Percentiles rank a stretch among this genome's conserved stretches.
phyloP scores from a whole-genome alignment of 2,888 invertebrate species.

The Hipparchia sbordonii region DNA sequence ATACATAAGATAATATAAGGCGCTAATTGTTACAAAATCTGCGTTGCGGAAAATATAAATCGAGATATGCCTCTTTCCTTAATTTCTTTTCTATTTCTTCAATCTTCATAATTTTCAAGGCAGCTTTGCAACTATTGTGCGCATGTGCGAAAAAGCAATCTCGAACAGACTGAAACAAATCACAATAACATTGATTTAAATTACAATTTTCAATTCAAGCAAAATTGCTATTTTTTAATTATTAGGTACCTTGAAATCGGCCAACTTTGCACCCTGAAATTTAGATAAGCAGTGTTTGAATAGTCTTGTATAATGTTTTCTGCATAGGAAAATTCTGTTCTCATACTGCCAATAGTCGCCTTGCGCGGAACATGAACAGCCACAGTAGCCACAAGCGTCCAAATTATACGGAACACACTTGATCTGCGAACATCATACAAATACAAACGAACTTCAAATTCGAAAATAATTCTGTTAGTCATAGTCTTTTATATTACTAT shows the following conservation, averaged over 20 bases:
- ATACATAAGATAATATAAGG: neutral
- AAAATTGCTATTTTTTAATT: neutral
- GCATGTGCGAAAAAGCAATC: slow-evolving; percentile 79
- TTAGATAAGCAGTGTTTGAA: slow-evolving; percentile 71
- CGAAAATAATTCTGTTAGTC: no score
- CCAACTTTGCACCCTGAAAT: slow-evolving; percentile 69
- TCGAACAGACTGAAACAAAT: slow-evolving; percentile 66
- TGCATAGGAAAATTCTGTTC: slow-evolving; percentile 72
- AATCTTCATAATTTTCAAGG: slow-evolving; percentile 75
- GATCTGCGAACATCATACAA: slow-evolving; percentile 53
- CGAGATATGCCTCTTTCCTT: slow-evolving; percentile 75
- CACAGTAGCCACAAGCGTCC: slow-evolving; percentile 71
- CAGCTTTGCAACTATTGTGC: slow-evolving; percentile 77
- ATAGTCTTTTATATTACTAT: no score
- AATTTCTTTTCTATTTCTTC: slow-evolving; percentile 76
- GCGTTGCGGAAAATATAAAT: slow-evolving; percentile 74
- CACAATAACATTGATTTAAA: neutral
- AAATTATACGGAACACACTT: slow-evolving; percentile 79
- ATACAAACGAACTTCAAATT: neutral
- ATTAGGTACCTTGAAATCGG: slow-evolving; percentile 71
- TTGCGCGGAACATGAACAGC: slow-evolving; percentile 72
- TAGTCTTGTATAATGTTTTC: slow-evolving; percentile 68
- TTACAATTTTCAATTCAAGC: neutral
- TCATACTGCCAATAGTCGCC: slow-evolving; percentile 85
- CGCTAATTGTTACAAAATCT: slow-evolving; percentile 57